Evolutionary conservation across 2,113 vertebrate genomes (phyloP).

Genomic region (Clarias gariepinus): DNA sequence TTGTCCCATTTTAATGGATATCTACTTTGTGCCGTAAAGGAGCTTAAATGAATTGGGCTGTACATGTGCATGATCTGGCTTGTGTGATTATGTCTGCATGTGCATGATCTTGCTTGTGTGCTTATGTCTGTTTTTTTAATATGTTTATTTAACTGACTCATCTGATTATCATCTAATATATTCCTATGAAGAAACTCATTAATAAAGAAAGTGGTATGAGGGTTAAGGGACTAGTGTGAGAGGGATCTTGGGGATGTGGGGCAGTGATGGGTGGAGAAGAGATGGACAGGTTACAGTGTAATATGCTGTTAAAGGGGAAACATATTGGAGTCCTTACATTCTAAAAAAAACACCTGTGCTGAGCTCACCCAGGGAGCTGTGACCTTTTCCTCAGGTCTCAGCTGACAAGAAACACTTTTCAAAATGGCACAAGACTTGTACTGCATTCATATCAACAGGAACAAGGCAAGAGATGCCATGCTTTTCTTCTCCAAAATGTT

Average conservation of each 20-base stretch:
- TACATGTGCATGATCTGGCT: not conserved
- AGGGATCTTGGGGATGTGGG: not conserved
- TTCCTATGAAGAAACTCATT: not conserved
- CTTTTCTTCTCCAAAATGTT: not conserved
- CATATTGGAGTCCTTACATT: not conserved
- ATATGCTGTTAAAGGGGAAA: conserved; percentile 1
- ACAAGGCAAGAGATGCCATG: conserved; percentile 16
- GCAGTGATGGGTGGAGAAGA: not conserved
- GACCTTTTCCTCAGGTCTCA: conserved; percentile 50
- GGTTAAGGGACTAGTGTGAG: not conserved
- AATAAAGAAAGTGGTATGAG: not conserved
- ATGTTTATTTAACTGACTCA: not conserved
- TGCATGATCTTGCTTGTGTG: not conserved
- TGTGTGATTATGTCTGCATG: too few relatives aligned
- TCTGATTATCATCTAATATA: not conserved
- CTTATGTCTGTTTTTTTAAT: not conserved
- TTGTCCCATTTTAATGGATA: conserved; percentile 36
- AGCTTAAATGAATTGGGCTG: not conserved
- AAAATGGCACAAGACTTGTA: conserved; percentile 43
- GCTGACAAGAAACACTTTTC: conserved; percentile 43
- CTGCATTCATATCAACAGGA: conserved; percentile 33
- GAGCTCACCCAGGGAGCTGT: conserved; percentile 31
- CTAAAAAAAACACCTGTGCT: conserved; percentile 32
- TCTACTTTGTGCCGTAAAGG: not conserved
- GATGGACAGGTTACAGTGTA: not conserved